Evolutionary conservation across 1,140 invertebrate genomes (phyloP), one percentile per base, ranked within the genome.

Genomic region (Halictus rubicundus): DNA sequence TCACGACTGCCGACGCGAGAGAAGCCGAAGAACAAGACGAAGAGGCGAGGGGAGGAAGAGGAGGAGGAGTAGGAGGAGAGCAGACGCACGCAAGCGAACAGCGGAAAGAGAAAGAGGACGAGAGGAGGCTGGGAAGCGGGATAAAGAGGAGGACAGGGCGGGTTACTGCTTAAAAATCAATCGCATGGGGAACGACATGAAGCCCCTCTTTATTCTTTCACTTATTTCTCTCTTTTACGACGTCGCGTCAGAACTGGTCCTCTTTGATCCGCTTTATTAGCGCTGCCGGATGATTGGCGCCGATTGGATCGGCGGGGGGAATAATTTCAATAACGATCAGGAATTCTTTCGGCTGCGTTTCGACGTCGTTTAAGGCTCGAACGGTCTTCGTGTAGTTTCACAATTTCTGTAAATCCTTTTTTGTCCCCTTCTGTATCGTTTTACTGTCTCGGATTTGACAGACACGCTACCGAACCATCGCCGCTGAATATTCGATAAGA

Each of bases 111-210:
- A 60, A n/a, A 16, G n/a, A 21, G 37, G 19, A 12, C 9, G 10
- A 42, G 39, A 42, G 6, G 7, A 5, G 4, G 46, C 7, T 19
- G 46, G 2, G 65, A 46, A 9, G 27, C 61, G 37, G 32, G 61
- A 21, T 10, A 23, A 39, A 32, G 19, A 52, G 49, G 19, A 21
- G 16, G 49, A 19, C 16, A 52, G 49, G 42, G 32, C 21, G 2
- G 65, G 10, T 10, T 42, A 14, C 46, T 68, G 32, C 8, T 75
- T 75, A 68, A 75, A 68, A 75, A 75, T 75, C 64, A 75, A 75
- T 75, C 39, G 49, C 61, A 39, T 23, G 10, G 10, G 0, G 9
- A 37, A 64, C 42, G 42, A 64, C 71, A 49, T n/a, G 60, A 32
- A 10, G 6, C 12, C 21, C 52, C 32, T 66, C 65, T 27, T 37